Evolutionary conservation across 2,113 vertebrate genomes (phyloP), one percentile per base, ranked within the genome.

Genomic region (Trachemys scripta): DNA sequence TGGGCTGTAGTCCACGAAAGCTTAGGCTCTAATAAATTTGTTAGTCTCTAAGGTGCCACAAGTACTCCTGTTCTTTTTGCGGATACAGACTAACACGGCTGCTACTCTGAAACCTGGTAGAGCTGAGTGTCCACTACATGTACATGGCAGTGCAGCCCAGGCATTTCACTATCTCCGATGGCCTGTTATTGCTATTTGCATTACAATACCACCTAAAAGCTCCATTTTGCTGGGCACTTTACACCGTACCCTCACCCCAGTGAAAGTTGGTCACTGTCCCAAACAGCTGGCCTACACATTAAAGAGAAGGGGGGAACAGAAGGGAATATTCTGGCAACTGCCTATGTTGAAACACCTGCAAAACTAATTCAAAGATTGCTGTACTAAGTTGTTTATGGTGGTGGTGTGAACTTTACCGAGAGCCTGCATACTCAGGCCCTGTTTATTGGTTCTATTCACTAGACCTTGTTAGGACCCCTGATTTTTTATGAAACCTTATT

Each of bases 61-160:
- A 38, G 38, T 38, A 38, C 38, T 38, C 38, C 38, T 3, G 38
- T 38, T 38, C 38, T 38, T 38, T 38, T 38, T 38, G 38, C 38
- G 38, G 38, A 38, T 38, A 38, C 38, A 38, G 38, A 38, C 38
- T 38, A 38, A 38, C 38, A 38, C 38, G 38, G 38, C 38, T 38
- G 38, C 38, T 38, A 38, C 38, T 38, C 38, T 38, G 38, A 38
- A 38, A 38, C 38, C 38, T 1, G 2, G 17, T 24, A 6, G 1
- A 13, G 82, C 53, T 57, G 49, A 31, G 49, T 0, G 0, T 10
- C n/a, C 6, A 38, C 59, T 82, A 57, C 17, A 72, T 88, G 51
- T 29, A n/a, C 17, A 14, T 57, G 8, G 19, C 8, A 75, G 10
- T 75, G 38, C 5, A 75, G 38, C 11, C 35, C 4, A 81, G 1